These are phyloP conservation scores for Bergia puertoricense DNA, from an alignment of 92 coral and sea anemone species.

Conservation along the genomic window DNA sequence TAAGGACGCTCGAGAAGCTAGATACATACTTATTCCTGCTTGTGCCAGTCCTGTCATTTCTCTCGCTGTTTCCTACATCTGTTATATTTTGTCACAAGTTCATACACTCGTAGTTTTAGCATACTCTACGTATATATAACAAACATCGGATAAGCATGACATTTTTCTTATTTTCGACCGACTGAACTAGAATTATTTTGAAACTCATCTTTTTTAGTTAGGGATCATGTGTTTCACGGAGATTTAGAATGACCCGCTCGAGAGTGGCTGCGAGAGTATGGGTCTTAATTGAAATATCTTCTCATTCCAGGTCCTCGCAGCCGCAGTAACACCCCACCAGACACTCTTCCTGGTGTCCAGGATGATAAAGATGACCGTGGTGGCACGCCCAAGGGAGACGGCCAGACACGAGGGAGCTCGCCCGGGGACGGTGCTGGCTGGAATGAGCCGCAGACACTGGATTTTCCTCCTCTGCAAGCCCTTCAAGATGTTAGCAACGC, in stretches of 20 bases:
- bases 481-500: slow-evolving; percentile 67
- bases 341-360: slow-evolving; percentile 57
- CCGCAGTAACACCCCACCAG: slow-evolving; percentile 66
- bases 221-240: not conserved
- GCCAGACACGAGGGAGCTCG: slow-evolving; percentile 32
- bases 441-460: slow-evolving; percentile 48
- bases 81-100: too few species aligned
- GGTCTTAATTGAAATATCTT: not conserved
- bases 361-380: slow-evolving; percentile 70
- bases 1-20: too few species aligned
- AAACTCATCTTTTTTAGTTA: not conserved
- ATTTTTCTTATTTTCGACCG: too few species aligned
- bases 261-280: not conserved
- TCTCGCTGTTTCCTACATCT: too few species aligned
- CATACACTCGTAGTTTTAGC: too few species aligned
- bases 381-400: slow-evolving; percentile 45
- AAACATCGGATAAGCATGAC: too few species aligned
- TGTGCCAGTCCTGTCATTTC: too few species aligned
- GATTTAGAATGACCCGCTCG: not conserved
- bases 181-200: not conserved
- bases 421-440: slow-evolving; percentile 36
- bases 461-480: slow-evolving; percentile 65
- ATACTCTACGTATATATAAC: too few species aligned
- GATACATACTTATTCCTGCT: too few species aligned
- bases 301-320: slow-evolving; percentile 44